A percentile compares a stretch with the other conserved stretches of the same genome.
Conservation (phyloP, 2,888 invertebrate species). For the Thera obeliscata region DNA sequence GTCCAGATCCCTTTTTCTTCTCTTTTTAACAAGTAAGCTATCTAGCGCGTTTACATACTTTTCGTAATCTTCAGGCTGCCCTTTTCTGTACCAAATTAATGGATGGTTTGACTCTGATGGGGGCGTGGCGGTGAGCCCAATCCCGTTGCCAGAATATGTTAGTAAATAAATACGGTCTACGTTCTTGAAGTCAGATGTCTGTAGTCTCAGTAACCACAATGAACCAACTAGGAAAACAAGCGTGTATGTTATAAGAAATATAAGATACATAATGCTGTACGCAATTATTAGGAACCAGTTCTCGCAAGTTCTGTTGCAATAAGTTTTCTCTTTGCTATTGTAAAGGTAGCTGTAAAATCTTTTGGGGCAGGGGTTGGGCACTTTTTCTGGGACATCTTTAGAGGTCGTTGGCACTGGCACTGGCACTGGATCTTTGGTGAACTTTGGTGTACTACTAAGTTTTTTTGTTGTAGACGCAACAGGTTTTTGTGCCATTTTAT, state of each 20-base stretch:
- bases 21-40: constrained; percentile 50
- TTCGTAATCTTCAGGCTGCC: constrained; percentile 53
- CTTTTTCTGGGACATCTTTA: constrained; percentile 15
- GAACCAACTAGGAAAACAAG: constrained; percentile 60
- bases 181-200: constrained; percentile 42
- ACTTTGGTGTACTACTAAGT: constrained; percentile 15
- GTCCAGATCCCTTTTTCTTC: constrained; percentile 50
- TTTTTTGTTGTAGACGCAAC: not conserved
- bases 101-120: constrained; percentile 57
- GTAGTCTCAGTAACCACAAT: constrained; percentile 52
- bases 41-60: constrained; percentile 68
- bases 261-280: constrained; percentile 65
- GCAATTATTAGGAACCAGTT: constrained; percentile 61
- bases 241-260: constrained; percentile 64
- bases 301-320: constrained; percentile 59
- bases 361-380: constrained; percentile 31
- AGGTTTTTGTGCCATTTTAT: constrained; percentile 6
- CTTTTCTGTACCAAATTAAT: constrained; percentile 67
- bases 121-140: constrained; percentile 70
- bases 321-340: constrained; percentile 53
- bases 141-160: constrained; percentile 56
- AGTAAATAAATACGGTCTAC: constrained; percentile 48
- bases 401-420: constrained; percentile 28
- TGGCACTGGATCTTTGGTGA: constrained; percentile 31
- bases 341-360: constrained; percentile 53